phyloP scores from a whole-genome alignment of 2,888 invertebrate species.

The Chrysolina oricalcia region DNA sequence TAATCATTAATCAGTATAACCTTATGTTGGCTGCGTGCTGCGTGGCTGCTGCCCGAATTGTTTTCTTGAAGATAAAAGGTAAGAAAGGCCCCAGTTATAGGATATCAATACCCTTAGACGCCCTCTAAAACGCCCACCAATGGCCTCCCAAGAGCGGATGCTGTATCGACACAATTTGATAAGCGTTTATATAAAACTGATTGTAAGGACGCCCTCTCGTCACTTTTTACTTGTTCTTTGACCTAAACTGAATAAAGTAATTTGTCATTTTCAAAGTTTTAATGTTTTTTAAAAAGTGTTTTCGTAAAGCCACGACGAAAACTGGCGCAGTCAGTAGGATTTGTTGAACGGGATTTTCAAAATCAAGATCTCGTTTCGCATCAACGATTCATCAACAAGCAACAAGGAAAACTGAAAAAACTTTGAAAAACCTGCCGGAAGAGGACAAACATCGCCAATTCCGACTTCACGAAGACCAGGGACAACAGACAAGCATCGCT shows the following conservation, averaged over 20 bases:
- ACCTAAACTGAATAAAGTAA: background rate
- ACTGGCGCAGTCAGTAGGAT: slow-evolving; percentile 5
- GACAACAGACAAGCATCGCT: slow-evolving; percentile 6
- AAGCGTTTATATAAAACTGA: background rate
- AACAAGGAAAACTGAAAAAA: background rate
- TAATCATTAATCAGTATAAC: too few species aligned
- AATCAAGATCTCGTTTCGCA: background rate
- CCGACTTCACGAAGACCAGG: slow-evolving; percentile 15
- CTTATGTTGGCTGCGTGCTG: too few species aligned
- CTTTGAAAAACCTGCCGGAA: slow-evolving; percentile 5
- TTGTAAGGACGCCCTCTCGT: background rate
- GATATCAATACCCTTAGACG: too few species aligned
- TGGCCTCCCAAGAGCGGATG: background rate
- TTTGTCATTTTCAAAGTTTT: slow-evolving; percentile 2
- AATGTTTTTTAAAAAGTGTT: background rate
- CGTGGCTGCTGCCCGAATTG: too few species aligned
- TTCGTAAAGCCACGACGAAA: slow-evolving; percentile 10
- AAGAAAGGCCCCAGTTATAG: too few species aligned
- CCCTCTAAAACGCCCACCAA: too few species aligned
- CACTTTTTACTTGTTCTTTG: slow-evolving; percentile 7
- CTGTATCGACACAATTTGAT: background rate
- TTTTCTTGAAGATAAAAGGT: too few species aligned
- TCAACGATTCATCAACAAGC: slow-evolving; percentile 12
- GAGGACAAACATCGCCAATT: slow-evolving; percentile 9
- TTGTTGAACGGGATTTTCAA: background rate